Evolutionary conservation across 2,888 invertebrate genomes (phyloP).

Genomic region (Rhamnusium bicolor): DNA sequence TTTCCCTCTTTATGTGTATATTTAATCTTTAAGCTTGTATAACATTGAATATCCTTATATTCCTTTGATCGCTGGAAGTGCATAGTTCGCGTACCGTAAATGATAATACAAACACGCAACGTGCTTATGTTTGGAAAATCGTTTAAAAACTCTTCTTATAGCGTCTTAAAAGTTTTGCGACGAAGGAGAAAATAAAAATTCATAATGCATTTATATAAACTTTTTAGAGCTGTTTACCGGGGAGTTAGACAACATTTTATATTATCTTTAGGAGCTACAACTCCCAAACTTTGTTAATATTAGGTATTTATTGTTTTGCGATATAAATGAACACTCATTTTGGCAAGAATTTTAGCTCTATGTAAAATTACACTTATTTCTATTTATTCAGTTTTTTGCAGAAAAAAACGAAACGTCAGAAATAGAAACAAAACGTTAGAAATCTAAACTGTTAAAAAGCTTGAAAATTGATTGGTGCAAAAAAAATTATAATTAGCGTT

Average conservation of each 20-base stretch:
- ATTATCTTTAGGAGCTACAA: neutral
- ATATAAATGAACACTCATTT: conserved; percentile 10
- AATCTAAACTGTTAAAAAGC: no score
- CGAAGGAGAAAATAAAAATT: conserved; percentile 29
- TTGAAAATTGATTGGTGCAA: no score
- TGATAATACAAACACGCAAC: conserved; percentile 10
- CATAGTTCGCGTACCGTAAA: neutral
- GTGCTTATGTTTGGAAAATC: neutral
- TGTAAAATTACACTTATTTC: no score
- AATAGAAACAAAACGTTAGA: no score
- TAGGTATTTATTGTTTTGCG: neutral
- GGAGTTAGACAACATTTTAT: conserved; percentile 15
- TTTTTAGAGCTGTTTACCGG: conserved; percentile 23
- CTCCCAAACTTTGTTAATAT: conserved; percentile 17
- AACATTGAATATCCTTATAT: neutral
- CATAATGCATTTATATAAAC: conserved; percentile 31
- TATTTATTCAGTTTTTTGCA: no score
- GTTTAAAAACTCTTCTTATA: conserved; percentile 11
- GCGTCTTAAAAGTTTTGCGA: conserved; percentile 15
- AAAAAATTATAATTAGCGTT: no score
- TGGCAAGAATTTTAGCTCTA: no score
- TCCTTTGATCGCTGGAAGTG: neutral
- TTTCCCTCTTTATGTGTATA: neutral
- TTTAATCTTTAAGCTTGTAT: neutral
- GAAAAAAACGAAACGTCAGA: no score